Base-by-base conservation (phyloP, 2,797 vertebrate genomes). In the Sarcophilus harrisii region DNA sequence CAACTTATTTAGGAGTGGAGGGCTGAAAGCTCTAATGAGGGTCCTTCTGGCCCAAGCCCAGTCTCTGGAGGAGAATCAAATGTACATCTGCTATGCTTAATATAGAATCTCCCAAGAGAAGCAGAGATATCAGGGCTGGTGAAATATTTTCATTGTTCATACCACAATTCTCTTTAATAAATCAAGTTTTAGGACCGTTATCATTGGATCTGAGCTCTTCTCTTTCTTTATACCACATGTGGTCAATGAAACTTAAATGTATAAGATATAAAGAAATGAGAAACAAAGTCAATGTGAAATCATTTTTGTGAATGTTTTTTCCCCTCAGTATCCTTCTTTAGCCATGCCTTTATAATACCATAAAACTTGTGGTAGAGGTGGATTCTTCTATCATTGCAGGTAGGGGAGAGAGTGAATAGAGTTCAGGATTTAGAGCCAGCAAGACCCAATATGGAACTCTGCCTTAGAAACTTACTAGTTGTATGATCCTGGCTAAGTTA, bases 401-500 rank as follows among this genome's bases (percentile, higher is more conserved):
- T 18, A 73, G 62, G n/a, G n/a, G n/a, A 38, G 14, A 45, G 18
- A 21, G 2, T 24, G 2, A 8, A 45, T 45, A 81, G 5, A 92
- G 38, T n/a, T 16, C 45, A 30, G 14, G 87, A 58, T 58, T 94
- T 81, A 29, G 91, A 58, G 60, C 54, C 32, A 92, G 54, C 87
- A 81, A 94, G 57, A 54, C 9, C 38, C 24, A 29, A 1, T 4
- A 58, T 93, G 58, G 45, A 92, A 94, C 28, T 55, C 30, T 58
- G 49, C 45, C 18, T 92, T 91, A 13, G 93, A 29, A 13, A 58
- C 21, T 92, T 92, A 90, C 10, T 73, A 91, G 59, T 89, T 92
- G 58, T 55, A 52, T 94, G 58, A 92, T 49, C n/a, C 90, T 89
- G 12, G 58, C 58, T 14, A 96, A 59, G 94, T 60, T 45, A n/a